phyloP scores from a whole-genome alignment of 2,797 vertebrate genomes.

The Bovichtus diacanthus region DNA sequence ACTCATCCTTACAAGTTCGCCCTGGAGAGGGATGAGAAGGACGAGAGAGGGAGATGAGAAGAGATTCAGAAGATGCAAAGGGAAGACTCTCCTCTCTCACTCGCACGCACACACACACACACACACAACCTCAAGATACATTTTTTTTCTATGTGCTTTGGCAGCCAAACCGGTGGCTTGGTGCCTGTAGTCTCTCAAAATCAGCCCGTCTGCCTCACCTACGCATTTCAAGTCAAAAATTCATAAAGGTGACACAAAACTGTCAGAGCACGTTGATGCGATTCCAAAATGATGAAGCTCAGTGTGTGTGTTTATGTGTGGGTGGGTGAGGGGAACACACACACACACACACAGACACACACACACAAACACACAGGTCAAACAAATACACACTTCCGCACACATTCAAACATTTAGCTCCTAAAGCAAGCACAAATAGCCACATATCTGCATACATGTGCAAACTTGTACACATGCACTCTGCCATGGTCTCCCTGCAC shows the following conservation, averaged over 20 bases:
- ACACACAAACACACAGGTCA: conserved; percentile 21
- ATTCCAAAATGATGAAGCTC: conserved; percentile 62
- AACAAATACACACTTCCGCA: not conserved
- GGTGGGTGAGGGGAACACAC: conserved; percentile 13
- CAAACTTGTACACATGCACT: not conserved
- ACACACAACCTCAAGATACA: conserved; percentile 25
- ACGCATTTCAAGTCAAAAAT: conserved; percentile 80
- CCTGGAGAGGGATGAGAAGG: conserved; percentile 59
- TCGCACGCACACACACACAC: not conserved
- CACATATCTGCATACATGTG: not conserved
- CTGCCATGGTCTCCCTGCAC: not conserved
- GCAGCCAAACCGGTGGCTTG: conserved; percentile 69
- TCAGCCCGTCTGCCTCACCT: conserved; percentile 74
- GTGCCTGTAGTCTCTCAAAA: conserved; percentile 66
- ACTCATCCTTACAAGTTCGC: conserved; percentile 54
- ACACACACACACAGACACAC: conserved; percentile 4
- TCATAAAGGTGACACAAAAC: conserved; percentile 80
- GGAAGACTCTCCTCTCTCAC: conserved; percentile 5
- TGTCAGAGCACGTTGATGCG: conserved; percentile 72
- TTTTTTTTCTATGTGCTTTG: conserved; percentile 52
- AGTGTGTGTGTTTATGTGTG: conserved; percentile 12
- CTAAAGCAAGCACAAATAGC: not conserved
- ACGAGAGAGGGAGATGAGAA: conserved; percentile 51
- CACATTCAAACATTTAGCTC: conserved; percentile 3
- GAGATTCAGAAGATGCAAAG: conserved; percentile 52